These are phyloP conservation scores for Speoplatyrhinus poulsoni DNA, from an alignment of 2,113 vertebrate species.

Conservation along the genomic window DNA sequence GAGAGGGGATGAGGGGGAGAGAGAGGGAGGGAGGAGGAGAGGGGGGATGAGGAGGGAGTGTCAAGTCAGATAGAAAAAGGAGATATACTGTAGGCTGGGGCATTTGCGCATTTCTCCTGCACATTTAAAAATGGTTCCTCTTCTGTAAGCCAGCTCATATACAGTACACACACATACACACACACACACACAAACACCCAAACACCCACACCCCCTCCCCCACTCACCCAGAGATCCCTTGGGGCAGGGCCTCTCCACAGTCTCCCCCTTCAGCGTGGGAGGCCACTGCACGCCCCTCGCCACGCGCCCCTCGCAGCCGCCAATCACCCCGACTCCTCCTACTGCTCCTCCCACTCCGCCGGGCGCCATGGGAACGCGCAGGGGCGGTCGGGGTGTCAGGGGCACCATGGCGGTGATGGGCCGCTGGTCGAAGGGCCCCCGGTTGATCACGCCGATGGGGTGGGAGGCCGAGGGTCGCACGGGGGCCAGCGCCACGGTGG, in stretches of 20 bases:
- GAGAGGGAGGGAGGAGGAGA: not conserved
- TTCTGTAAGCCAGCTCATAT: conserved; percentile 56
- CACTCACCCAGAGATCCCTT: conserved; percentile 88
- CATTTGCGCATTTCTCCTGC: not conserved
- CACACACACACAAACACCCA: conserved; percentile 19
- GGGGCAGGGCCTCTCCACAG: conserved; percentile 88
- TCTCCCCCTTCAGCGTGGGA: conserved; percentile 86
- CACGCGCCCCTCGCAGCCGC: conserved; percentile 83
- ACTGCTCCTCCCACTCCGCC: conserved; percentile 8
- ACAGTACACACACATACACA: conserved; percentile 51
- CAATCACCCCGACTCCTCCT: conserved; percentile 59
- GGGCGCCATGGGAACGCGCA: conserved; percentile 75
- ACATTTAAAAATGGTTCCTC: conserved; percentile 19
- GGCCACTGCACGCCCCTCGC: conserved; percentile 89
- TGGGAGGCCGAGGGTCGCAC: conserved; percentile 85
- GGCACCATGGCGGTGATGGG: conserved; percentile 84
- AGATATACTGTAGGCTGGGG: not conserved
- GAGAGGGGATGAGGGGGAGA: not conserved
- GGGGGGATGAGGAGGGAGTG: not conserved
- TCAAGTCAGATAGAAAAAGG: conserved; percentile 27
- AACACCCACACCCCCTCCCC: conserved; percentile 10
- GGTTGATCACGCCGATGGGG: conserved; percentile 87
- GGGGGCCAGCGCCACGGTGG: conserved; percentile 75
- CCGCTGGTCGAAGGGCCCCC: conserved; percentile 81
- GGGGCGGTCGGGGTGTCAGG: conserved; percentile 82